Percentiles rank a stretch among this genome's conserved stretches.
phyloP scores from a whole-genome alignment of 2,888 invertebrate genomes.

The Pseudoips prasinana region DNA sequence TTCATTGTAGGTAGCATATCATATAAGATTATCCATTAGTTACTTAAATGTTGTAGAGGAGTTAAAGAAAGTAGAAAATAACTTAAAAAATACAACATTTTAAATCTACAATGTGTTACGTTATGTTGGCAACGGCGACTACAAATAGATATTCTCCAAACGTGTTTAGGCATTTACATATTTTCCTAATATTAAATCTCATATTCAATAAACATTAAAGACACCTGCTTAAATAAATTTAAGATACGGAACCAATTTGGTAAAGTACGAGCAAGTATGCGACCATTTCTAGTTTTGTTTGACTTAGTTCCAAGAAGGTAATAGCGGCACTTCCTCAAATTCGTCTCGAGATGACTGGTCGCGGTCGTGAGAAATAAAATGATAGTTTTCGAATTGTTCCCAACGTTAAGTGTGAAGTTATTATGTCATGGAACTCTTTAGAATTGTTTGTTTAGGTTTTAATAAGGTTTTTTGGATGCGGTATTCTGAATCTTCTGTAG shows the following conservation, averaged over 20 bases:
- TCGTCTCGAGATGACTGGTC: constrained; percentile 67
- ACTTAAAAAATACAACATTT: too few relatives aligned
- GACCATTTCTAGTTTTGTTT: constrained; percentile 54
- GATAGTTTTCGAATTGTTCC: constrained; percentile 42
- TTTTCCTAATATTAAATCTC: constrained; percentile 16
- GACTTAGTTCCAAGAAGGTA: constrained; percentile 68
- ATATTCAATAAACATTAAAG: constrained; percentile 16
- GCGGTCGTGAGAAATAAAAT: constrained; percentile 69
- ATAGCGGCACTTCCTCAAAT: constrained; percentile 72
- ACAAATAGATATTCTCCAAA: too few relatives aligned
- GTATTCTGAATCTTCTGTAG: too few relatives aligned
- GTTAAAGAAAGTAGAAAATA: too few relatives aligned
- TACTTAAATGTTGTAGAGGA: too few relatives aligned
- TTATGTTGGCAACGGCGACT: too few relatives aligned
- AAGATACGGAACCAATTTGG: constrained; percentile 36
- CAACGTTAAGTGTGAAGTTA: constrained; percentile 23
- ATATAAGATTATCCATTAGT: too few relatives aligned
- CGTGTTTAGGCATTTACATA: constrained; percentile 10
- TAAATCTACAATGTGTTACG: too few relatives aligned
- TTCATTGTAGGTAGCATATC: too few relatives aligned
- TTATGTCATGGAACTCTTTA: constrained; percentile 9
- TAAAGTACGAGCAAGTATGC: constrained; percentile 8
- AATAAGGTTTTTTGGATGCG: background rate
- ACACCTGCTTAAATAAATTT: constrained; percentile 30
- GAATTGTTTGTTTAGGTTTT: constrained; percentile 3